phyloP scores from a whole-genome alignment of 2,797 vertebrate species.

The Phalanger gymnotis region DNA sequence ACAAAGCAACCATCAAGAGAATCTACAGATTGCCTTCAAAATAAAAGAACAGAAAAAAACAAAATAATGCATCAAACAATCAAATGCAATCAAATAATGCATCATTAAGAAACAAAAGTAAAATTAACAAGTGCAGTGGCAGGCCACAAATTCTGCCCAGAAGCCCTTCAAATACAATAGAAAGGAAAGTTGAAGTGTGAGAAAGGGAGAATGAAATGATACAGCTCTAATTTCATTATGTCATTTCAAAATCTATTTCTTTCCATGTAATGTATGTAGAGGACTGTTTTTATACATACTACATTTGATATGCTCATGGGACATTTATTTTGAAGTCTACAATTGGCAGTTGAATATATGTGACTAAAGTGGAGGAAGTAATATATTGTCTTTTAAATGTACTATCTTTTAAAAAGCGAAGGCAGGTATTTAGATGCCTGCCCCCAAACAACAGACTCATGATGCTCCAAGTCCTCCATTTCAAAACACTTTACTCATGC shows the following conservation, averaged over 20 bases:
- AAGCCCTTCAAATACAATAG: background rate
- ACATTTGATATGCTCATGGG: background rate
- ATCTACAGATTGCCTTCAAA: background rate
- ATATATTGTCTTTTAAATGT: too few relatives aligned
- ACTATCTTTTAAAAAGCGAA: too few relatives aligned
- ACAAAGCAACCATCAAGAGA: background rate
- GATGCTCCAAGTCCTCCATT: too few relatives aligned
- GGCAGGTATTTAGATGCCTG: too few relatives aligned
- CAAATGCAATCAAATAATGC: too few relatives aligned
- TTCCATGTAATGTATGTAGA: background rate
- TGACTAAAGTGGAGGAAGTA: background rate
- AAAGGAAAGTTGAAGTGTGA: background rate
- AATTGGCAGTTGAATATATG: background rate
- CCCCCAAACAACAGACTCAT: too few relatives aligned
- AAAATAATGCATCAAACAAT: conserved; percentile 12
- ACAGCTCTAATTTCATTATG: background rate
- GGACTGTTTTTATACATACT: background rate
- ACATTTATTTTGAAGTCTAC: background rate
- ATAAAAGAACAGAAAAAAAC: background rate
- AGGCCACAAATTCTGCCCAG: background rate
- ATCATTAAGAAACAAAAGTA: conserved; percentile 27
- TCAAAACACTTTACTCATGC: background rate
- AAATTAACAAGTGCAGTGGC: conserved; percentile 4
- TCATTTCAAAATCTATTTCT: background rate
- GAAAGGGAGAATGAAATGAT: background rate